Conservation (phyloP, 2,888 invertebrate genomes). For the Chrysomela aeneicollis region DNA sequence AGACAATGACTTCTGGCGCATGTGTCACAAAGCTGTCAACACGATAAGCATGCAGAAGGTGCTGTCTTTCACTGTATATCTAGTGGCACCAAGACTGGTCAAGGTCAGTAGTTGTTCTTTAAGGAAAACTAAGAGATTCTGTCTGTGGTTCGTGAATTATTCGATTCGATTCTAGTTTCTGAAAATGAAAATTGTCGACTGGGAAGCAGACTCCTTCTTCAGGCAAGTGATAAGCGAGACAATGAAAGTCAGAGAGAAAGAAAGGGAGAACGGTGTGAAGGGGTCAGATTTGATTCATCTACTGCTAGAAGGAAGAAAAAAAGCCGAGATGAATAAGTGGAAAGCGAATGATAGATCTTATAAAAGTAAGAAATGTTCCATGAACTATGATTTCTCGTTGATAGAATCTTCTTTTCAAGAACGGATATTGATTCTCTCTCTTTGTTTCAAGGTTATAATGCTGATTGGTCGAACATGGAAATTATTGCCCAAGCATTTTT, state of each 20-base stretch:
- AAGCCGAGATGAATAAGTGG: neutral
- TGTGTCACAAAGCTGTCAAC: conserved; percentile 63
- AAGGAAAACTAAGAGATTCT: too few species aligned
- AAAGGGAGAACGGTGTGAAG: conserved; percentile 8
- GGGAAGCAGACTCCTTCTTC: conserved; percentile 19
- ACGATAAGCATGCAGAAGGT: conserved; percentile 38
- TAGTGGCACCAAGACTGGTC: conserved; percentile 7
- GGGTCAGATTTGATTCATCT: conserved; percentile 13
- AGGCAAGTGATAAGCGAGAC: conserved; percentile 16
- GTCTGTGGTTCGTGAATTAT: too few species aligned
- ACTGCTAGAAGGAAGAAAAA: conserved; percentile 10
- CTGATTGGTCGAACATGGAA: conserved; percentile 19
- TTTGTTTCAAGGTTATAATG: conserved; percentile 8
- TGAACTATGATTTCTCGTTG: too few species aligned
- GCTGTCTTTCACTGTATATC: conserved; percentile 9
- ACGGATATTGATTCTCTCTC: neutral
- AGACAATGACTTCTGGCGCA: conserved; percentile 65
- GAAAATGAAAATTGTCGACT: conserved; percentile 18
- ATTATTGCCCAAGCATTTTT: conserved; percentile 18
- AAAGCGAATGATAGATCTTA: neutral
- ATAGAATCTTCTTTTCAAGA: too few species aligned
- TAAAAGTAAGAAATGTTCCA: conserved; percentile 16
- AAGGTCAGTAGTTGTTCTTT: conserved; percentile 4
- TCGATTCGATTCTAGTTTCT: conserved; percentile 17
- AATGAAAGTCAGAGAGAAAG: conserved; percentile 12